Evolutionary conservation across 2,797 vertebrate species (phyloP).

Genomic region (Carduelis carduelis): DNA sequence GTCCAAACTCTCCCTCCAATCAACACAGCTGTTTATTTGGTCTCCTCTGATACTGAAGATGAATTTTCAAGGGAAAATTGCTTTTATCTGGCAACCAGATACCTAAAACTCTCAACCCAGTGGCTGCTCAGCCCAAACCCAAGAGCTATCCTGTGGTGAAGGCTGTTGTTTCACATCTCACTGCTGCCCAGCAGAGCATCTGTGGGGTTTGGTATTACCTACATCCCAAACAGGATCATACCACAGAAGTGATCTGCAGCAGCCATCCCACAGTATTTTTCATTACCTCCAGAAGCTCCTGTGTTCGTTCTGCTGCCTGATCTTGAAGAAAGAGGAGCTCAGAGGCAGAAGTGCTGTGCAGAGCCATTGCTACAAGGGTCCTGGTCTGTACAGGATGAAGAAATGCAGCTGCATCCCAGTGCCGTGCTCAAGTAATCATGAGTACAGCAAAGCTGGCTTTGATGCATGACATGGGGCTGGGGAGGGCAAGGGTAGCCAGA

Average conservation of each 20-base stretch:
- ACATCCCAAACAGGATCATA: not conserved
- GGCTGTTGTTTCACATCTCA: not conserved
- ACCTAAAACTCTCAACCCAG: not conserved
- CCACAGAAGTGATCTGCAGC: not conserved
- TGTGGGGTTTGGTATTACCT: not conserved
- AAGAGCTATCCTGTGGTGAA: not conserved
- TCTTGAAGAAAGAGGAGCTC: not conserved
- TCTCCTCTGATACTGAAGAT: not conserved
- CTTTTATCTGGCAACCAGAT: not conserved
- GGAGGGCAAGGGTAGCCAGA: conserved; percentile 46
- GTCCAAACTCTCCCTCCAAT: not conserved
- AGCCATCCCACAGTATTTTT: not conserved
- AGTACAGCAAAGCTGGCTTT: not conserved
- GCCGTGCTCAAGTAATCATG: fast-evolving
- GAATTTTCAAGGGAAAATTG: not conserved
- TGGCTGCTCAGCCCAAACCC: not conserved
- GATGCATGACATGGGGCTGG: conserved; percentile 3
- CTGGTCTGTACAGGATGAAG: not conserved
- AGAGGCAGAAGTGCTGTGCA: not conserved
- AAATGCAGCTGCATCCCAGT: not conserved
- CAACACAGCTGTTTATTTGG: not conserved
- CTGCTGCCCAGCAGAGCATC: not conserved
- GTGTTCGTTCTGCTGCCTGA: not conserved
- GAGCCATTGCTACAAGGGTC: fast-evolving
- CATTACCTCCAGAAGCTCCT: not conserved